Evolutionary conservation across 30 jellyfish, hydroid and myxozoan species (phyloP), one percentile per base, ranked within the genome.

Genomic region (Turritopsis rubra): DNA sequence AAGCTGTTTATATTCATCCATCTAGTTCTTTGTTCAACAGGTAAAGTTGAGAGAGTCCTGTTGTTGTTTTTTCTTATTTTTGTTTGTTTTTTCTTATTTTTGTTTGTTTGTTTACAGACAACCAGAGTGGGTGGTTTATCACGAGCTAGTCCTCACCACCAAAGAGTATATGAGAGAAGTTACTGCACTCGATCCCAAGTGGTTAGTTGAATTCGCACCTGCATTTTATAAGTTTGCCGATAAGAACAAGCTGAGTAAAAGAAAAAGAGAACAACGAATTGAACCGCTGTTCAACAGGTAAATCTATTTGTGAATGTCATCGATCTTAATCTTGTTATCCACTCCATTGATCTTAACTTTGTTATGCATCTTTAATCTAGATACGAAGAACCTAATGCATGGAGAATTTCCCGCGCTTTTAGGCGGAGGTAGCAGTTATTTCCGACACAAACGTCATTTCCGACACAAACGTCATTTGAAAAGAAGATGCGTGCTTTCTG

Each of bases 121-220:
- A 87, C 99, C 99, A 31, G 99, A 94, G 71, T 94, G 99, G 99
- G 99, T 94, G 0, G 94, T 94, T 27, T 94, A 94, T 71, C 99
- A 94, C 90, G 99, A 94, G 73, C 89, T 94, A 27, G 99, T 94
- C 18, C 82, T 94, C 78, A 94, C 99, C 16, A 94, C 99, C 18
- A 89, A 90, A 75, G 99, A 94, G 84, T 94, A 94, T 88, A 94
- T 94, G 99, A 77, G 99, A 73, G 99, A 94, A 72, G 99, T 89
- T 52, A 94, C 96, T n/a, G 84, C 97, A 1, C 71, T 94, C 31
- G 99, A 94, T 71, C 97, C 98, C 22, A 94, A 94, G 72, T 94
- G 99, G 99, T 86, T 94, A 60, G 99, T 94, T 8, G 99, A 94
- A 72, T 94, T 94, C 70, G 97, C 99, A 0, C 97, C 99, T 7